Evolutionary conservation across 2,797 vertebrate species (phyloP).

Genomic region (Erpetoichthys calabaricus): DNA sequence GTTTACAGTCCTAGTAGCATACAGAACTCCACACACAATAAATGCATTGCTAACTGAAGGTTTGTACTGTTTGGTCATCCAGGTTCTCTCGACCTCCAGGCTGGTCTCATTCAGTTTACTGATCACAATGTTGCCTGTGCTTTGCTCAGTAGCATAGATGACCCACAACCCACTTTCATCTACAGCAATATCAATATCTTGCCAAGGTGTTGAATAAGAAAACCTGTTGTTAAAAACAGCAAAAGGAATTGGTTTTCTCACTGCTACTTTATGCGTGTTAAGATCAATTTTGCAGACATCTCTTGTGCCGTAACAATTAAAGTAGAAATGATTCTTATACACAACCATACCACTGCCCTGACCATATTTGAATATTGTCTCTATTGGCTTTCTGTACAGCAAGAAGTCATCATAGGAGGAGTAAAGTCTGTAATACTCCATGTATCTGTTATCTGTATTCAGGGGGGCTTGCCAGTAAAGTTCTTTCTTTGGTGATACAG

Average conservation of each 20-base stretch:
- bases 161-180: conserved; percentile 58
- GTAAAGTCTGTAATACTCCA: conserved; percentile 38
- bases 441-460: conserved; percentile 11
- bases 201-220: conserved; percentile 25
- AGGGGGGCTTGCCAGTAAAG: too few species aligned
- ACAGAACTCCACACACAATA: conserved; percentile 51
- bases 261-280: conserved; percentile 1
- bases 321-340: conserved; percentile 41
- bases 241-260: conserved; percentile 27
- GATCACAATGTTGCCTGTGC: conserved; percentile 51
- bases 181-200: conserved; percentile 48
- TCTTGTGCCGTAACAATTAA: conserved; percentile 16
- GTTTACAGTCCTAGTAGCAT: conserved; percentile 37
- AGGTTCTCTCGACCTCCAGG: conserved; percentile 44
- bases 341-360: conserved; percentile 39
- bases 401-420: conserved; percentile 36
- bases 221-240: conserved; percentile 40
- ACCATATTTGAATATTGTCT: conserved; percentile 10
- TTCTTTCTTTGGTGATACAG: too few species aligned
- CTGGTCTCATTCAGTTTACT: conserved; percentile 51
- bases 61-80: conserved; percentile 48
- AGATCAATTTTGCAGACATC: conserved; percentile 34
- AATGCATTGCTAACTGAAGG: conserved; percentile 49
- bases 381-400: conserved; percentile 13
- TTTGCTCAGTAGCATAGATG: conserved; percentile 51